Percentiles rank a stretch among this genome's conserved stretches.
Conservation (phyloP, 2,113 vertebrate species). For the Sebastes fasciatus region DNA sequence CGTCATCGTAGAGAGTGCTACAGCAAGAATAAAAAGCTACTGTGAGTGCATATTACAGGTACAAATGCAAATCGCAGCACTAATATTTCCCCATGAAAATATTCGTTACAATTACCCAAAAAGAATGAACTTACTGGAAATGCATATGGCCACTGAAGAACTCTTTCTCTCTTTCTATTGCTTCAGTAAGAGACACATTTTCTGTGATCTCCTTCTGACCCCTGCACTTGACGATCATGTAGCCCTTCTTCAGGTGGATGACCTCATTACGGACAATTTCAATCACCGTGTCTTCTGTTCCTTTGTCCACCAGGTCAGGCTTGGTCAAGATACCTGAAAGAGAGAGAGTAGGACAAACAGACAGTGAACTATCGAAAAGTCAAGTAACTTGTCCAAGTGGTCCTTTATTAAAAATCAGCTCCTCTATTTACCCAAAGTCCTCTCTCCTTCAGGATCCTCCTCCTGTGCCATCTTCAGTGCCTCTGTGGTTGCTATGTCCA, state of each 20-base stretch:
- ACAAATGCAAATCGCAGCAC: not conserved
- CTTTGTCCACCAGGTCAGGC: constrained; percentile 91
- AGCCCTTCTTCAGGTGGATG: constrained; percentile 89
- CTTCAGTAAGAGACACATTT: constrained; percentile 81
- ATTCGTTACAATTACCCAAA: not conserved
- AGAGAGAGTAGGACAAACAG: not conserved
- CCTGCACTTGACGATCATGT: constrained; percentile 92
- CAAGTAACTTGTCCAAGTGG: not conserved
- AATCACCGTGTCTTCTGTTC: constrained; percentile 84
- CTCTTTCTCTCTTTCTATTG: constrained; percentile 82
- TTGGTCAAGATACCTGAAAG: constrained; percentile 91
- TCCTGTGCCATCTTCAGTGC: constrained; percentile 92
- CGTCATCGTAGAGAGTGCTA: constrained; percentile 77
- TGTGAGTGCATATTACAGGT: not conserved
- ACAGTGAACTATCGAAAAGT: not conserved
- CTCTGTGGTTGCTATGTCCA: constrained; percentile 95
- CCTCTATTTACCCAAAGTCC: constrained; percentile 86
- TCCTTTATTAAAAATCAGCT: not conserved
- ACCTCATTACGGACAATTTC: constrained; percentile 85
- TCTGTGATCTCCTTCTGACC: constrained; percentile 88
- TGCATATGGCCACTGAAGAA: constrained; percentile 87
- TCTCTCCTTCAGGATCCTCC: constrained; percentile 89
- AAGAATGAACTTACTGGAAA: constrained; percentile 80
- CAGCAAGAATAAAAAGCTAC: constrained; percentile 2
- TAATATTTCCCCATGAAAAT: not conserved